Evolutionary conservation across 1,140 invertebrate genomes (phyloP), one percentile per base, ranked within the genome.

Genomic region (Theocolax elegans): DNA sequence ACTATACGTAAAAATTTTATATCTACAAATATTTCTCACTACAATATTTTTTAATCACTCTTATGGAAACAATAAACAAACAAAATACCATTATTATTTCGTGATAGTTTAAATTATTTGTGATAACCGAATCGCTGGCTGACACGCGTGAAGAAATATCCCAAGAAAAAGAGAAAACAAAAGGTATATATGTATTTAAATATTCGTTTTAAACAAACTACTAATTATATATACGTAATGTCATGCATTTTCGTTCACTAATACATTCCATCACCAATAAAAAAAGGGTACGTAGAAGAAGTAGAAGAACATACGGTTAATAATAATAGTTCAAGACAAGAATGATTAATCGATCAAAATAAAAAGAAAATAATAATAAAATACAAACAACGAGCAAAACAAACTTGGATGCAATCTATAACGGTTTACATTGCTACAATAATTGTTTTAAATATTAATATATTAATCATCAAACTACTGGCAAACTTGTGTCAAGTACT

Each of bases 191-290:
- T 66, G 54, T 35, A 54, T 6, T 35, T 35, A 35, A 6, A 35
- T 6, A 35, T 6, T 6, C 31, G 10, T 6, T 35, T 35, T 10
- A n/a, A n/a, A n/a, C n/a, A n/a, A n/a, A n/a, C n/a, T n/a, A n/a
- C n/a, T n/a, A n/a, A n/a, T n/a, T n/a, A n/a, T n/a, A n/a, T n/a
- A n/a, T n/a, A 35, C 10, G 8, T 62, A 68, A 56, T 62, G n/a
- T 7, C 59, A 19, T 72, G 64, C 59, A 76, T 73, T 62, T 54
- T 74, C n/a, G n/a, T n/a, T n/a, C 59, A 77, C 76, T 63, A 74
- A 71, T 77, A 77, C 79, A 81, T 79, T 82, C 80, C 80, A 81
- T 79, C 80, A 82, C 80, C 80, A 80, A 75, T 75, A 68, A 58
- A 54, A 69, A 75, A 72, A 74, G 44, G n/a, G n/a, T n/a, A n/a